phyloP scores from a whole-genome alignment of 2,888 invertebrate genomes.

The Ophonus ardosiacus region DNA sequence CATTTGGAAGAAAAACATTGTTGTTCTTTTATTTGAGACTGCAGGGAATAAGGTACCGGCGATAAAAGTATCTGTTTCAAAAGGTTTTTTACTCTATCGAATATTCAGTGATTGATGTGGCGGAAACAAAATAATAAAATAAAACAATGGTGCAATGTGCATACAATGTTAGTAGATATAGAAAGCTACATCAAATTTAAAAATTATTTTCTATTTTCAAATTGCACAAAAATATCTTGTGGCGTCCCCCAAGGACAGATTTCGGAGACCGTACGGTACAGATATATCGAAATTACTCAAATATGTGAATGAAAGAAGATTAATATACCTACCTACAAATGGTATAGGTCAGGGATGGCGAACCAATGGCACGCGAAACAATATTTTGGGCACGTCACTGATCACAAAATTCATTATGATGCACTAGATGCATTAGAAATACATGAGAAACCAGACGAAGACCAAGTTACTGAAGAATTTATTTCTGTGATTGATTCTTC shows the following conservation, averaged over 20 bases:
- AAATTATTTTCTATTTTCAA: neutral
- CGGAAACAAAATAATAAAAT: neutral
- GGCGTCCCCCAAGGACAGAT: neutral
- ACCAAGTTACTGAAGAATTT: too few species aligned
- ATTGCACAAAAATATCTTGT: neutral
- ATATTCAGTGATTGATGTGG: neutral
- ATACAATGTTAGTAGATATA: neutral
- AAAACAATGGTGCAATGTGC: neutral
- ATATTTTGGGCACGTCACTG: too few species aligned
- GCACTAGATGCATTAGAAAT: too few species aligned
- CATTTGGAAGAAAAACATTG: conserved; percentile 36
- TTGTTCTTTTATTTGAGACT: neutral
- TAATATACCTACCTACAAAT: too few species aligned
- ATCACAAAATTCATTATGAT: too few species aligned
- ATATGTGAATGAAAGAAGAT: too few species aligned
- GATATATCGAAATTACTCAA: neutral
- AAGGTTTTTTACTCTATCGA: neutral
- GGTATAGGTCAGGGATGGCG: too few species aligned
- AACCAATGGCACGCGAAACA: too few species aligned
- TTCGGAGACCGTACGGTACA: neutral
- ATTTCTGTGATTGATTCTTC: too few species aligned
- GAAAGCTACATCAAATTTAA: too few species aligned
- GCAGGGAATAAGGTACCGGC: neutral
- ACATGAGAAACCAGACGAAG: too few species aligned
- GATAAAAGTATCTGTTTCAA: conserved; percentile 11